Percentiles rank a stretch among this genome's conserved stretches.
These are phyloP conservation scores for Orchesellides sinensis DNA, from an alignment of 2,888 invertebrate genomes.

Conservation along the genomic window DNA sequence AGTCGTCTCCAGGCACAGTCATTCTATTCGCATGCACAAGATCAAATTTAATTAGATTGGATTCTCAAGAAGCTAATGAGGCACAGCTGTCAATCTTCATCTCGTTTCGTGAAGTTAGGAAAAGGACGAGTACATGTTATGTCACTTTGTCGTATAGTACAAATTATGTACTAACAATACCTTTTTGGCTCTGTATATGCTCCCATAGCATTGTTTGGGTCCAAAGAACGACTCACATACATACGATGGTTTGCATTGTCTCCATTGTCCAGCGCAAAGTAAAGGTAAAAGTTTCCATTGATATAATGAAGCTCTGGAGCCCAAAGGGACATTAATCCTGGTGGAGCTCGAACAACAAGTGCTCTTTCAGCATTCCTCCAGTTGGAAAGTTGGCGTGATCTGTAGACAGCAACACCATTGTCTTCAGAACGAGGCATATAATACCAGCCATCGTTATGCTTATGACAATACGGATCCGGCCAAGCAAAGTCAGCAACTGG, in stretches of 20 bases:
- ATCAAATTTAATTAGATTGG: not conserved
- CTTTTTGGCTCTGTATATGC: conserved; percentile 62
- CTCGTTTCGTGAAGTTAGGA: not conserved
- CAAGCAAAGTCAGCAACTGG: conserved; percentile 55
- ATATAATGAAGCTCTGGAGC: conserved; percentile 68
- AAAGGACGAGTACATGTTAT: not conserved
- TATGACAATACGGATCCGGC: conserved; percentile 65
- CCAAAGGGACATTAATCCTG: conserved; percentile 56
- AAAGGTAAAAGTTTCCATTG: conserved; percentile 64
- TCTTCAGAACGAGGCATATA: conserved; percentile 68
- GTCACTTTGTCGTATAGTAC: not conserved
- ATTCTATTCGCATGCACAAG: conserved; percentile 50
- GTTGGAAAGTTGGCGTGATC: conserved; percentile 56
- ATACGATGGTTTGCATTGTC: conserved; percentile 71
- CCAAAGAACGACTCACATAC: conserved; percentile 69
- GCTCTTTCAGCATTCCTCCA: conserved; percentile 63
- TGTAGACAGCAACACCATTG: conserved; percentile 65
- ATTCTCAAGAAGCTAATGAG: not conserved
- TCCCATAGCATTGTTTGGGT: conserved; percentile 69
- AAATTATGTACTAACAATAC: conserved; percentile 45
- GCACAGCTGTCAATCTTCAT: not conserved
- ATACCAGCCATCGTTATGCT: conserved; percentile 63
- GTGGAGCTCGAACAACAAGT: conserved; percentile 55
- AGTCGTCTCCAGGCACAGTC: conserved; percentile 66
- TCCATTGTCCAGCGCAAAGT: conserved; percentile 67